Conservation (phyloP, 2,888 invertebrate species). For the Ochlodes sylvanus region DNA sequence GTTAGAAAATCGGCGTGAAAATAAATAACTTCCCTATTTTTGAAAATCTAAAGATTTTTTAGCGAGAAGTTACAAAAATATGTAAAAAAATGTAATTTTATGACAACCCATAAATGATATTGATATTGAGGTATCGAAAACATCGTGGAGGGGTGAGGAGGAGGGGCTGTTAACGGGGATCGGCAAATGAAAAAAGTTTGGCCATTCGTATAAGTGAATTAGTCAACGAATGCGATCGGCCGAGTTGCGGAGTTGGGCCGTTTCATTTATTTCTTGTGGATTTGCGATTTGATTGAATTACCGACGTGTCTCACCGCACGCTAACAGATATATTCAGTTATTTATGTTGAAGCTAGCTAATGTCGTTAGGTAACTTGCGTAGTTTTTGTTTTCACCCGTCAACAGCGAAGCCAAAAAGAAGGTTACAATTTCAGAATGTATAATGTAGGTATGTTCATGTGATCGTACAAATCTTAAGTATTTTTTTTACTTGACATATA, state of each 20-base stretch:
- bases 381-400: no score
- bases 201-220: constrained; percentile 40
- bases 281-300: constrained; percentile 35
- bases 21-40: no score
- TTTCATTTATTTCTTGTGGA: constrained; percentile 37
- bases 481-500: no score
- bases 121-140: constrained; percentile 12
- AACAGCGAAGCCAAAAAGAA: no score
- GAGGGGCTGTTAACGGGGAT: constrained; percentile 23
- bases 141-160: neutral
- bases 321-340: neutral
- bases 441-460: no score
- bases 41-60: no score
- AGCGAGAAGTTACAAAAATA: no score
- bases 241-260: constrained; percentile 27
- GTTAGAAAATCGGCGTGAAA: no score
- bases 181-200: constrained; percentile 43
- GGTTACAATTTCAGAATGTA: no score
- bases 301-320: constrained; percentile 1
- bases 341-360: no score
- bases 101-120: constrained; percentile 6
- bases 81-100: neutral
- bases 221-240: constrained; percentile 37
- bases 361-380: no score
- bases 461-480: no score